Conservation (phyloP, 2,113 vertebrate species). For the Carlito syrichta region DNA sequence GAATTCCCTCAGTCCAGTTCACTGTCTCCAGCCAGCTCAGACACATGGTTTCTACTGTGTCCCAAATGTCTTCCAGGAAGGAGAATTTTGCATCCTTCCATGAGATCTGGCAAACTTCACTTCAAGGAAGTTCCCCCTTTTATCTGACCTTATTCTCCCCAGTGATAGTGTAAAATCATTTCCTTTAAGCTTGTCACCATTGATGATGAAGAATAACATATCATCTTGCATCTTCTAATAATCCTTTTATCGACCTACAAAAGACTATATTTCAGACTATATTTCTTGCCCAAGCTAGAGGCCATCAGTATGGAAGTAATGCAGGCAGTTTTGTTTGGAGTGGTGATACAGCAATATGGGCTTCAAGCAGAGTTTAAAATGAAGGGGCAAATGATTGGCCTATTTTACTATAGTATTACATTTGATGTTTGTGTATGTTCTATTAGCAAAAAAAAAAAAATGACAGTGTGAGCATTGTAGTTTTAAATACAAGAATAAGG, state of each 20-base stretch:
- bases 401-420: neutral
- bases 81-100: neutral
- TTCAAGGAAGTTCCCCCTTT: neutral
- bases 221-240: neutral
- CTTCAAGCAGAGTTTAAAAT: neutral
- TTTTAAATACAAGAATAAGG: neutral
- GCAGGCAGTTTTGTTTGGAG: neutral
- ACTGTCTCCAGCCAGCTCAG: neutral
- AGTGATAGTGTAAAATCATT: neutral
- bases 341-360: neutral
- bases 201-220: neutral
- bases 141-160: neutral
- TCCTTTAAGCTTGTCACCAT: neutral
- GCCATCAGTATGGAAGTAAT: neutral
- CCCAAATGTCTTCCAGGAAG: neutral
- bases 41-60: fast-evolving
- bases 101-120: neutral
- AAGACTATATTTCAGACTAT: neutral
- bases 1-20: neutral
- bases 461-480: neutral
- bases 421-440: neutral
- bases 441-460: neutral
- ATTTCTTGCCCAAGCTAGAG: neutral
- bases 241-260: neutral
- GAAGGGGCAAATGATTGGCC: neutral